phyloP scores from a whole-genome alignment of 2,113 vertebrate genomes.

The Apeltes quadracus region DNA sequence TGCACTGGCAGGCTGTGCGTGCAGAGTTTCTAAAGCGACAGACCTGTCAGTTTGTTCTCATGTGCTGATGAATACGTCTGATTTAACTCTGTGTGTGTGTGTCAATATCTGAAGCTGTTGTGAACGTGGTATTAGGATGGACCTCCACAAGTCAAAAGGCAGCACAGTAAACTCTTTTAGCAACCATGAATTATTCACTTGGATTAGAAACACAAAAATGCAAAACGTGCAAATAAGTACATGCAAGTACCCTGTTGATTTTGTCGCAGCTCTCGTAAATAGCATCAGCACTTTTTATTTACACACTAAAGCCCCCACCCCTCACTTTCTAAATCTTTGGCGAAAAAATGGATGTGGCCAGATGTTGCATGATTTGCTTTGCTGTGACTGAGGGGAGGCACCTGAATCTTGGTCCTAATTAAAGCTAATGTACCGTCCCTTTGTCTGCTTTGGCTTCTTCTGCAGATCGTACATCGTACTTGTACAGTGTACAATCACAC shows the following conservation, averaged over 20 bases:
- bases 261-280: constrained; percentile 39
- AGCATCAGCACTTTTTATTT: constrained; percentile 37
- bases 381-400: constrained; percentile 27
- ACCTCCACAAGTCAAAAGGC: constrained; percentile 30
- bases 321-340: constrained; percentile 30
- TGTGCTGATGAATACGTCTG: constrained; percentile 34
- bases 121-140: constrained; percentile 30
- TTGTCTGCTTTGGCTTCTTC: constrained; percentile 15
- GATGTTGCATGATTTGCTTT: constrained; percentile 40
- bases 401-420: constrained; percentile 28
- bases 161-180: not conserved
- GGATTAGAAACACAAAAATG: constrained; percentile 10
- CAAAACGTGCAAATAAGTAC: constrained; percentile 4
- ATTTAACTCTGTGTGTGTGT: not conserved
- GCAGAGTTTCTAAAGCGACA: too few relatives aligned
- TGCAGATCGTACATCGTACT: constrained; percentile 29
- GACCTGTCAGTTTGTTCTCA: too few relatives aligned
- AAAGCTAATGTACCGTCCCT: constrained; percentile 39
- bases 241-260: constrained; percentile 28
- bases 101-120: constrained; percentile 26
- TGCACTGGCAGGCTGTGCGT: constrained; percentile 56
- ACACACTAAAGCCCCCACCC: constrained; percentile 17
- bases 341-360: constrained; percentile 47
- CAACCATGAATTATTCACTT: constrained; percentile 1
- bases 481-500: constrained; percentile 27